Base-by-base conservation (phyloP, 2,888 invertebrate genomes). In the Liopterus haemorrhoidalis region DNA sequence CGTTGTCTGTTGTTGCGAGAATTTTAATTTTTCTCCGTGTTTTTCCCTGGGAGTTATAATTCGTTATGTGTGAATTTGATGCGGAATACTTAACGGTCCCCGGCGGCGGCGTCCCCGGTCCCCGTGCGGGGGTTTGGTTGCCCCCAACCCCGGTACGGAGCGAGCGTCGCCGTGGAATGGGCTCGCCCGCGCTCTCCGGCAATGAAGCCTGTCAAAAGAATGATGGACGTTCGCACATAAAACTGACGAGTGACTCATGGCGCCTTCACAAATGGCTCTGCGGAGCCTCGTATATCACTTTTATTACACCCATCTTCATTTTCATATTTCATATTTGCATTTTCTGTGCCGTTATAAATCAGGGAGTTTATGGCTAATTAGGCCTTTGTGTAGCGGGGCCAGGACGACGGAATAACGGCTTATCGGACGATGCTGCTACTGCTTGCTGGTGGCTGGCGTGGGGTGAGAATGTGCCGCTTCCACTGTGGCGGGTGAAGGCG, bases 201-300 rank as follows among this genome's bases (percentile, higher is more conserved):
- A 65, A 65, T 75, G 76, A 75, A 74, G 73, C 70, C 76, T 78
- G 80, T 80, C 79, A 78, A 66, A 61, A 68, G 57, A 59, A 76
- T 81, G 81, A 81, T 78, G 75, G 80, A 81, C 80, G 78, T 79
- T 76, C 70, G 70, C 66, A 74, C 73, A 79, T 79, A 80, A 79
- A 79, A 73, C 79, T 81, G 81, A 81, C 81, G 80, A 80, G 78
- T 75, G 77, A 75, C 69, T 70, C 70, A 74, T 69, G 73, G 74
- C 74, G 74, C 75, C 74, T 75, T 73, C 72, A 74, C 76, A 75
- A 81, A 81, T 79, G 80, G 81, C 80, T 74, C 80, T 77, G 76
- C 76, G 76, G 81, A 79, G 80, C 76, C 78, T 76, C 76, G 74
- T 81, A 80, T 79, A 81, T 81, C 81, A 80, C 78, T 81, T 81